Conservation (phyloP, 2,888 invertebrate species). For the Sinopyrophorus schimmeli region DNA sequence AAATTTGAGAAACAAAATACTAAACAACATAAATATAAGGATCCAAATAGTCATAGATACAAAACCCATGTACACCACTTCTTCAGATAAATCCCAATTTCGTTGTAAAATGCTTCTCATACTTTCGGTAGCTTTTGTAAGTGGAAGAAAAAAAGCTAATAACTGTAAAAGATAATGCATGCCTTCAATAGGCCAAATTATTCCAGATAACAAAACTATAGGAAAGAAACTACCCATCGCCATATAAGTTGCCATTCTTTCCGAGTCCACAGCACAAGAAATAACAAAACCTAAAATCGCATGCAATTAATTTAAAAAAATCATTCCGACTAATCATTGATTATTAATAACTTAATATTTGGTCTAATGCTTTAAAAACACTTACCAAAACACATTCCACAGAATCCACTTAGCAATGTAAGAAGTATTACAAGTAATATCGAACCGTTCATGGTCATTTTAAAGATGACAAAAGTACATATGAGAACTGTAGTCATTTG, state of each 20-base stretch:
- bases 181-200: constrained; percentile 94
- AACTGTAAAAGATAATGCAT: constrained; percentile 77
- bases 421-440: constrained; percentile 72
- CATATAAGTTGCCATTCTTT: constrained; percentile 81
- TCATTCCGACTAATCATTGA: no score
- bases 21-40: constrained; percentile 76
- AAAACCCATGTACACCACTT: constrained; percentile 86
- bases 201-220: constrained; percentile 83
- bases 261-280: constrained; percentile 77
- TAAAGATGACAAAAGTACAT: constrained; percentile 77
- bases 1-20: constrained; percentile 76
- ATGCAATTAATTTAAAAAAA: background rate
- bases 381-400: constrained; percentile 92
- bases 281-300: constrained; percentile 72
- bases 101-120: constrained; percentile 83
- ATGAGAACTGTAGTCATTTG: constrained; percentile 79
- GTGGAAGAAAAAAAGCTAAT: constrained; percentile 79
- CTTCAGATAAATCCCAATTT: constrained; percentile 81
- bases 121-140: constrained; percentile 89
- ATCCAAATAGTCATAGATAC: constrained; percentile 86
- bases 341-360: no score
- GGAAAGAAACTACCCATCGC: constrained; percentile 85
- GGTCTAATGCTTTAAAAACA: no score
- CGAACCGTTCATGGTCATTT: constrained; percentile 76
- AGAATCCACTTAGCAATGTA: constrained; percentile 83